Conservation (phyloP, 2,113 vertebrate genomes). For the Pongo pygmaeus region DNA sequence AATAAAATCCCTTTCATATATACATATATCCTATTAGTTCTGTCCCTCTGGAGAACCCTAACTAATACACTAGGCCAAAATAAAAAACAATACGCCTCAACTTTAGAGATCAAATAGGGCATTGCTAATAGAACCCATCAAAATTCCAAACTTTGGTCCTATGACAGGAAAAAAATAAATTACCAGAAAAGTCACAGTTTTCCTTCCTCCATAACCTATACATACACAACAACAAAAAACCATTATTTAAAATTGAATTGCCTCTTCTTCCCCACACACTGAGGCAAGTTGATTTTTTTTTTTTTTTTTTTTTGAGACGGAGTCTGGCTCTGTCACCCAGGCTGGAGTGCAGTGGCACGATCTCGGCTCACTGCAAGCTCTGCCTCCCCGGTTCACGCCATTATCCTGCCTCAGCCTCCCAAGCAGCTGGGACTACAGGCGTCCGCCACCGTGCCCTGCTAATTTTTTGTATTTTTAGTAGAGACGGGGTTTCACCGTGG, state of each 20-base stretch:
- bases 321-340: too few relatives aligned
- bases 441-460: accelerated
- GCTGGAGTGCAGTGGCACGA: too few relatives aligned
- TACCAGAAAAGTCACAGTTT: background rate
- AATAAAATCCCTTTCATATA: too few relatives aligned
- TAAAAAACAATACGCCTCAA: background rate
- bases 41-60: too few relatives aligned
- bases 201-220: background rate
- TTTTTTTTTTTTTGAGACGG: background rate
- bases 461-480: too few relatives aligned
- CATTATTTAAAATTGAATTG: background rate
- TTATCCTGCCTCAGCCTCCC: too few relatives aligned
- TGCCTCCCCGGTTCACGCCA: too few relatives aligned
- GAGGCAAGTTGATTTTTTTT: background rate
- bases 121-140: background rate
- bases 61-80: background rate
- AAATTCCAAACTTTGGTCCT: background rate
- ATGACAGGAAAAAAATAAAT: background rate
- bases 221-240: background rate
- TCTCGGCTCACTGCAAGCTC: too few relatives aligned
- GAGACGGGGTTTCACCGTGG: too few relatives aligned
- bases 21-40: too few relatives aligned
- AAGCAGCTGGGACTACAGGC: too few relatives aligned
- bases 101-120: background rate
- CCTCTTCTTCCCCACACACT: background rate